These are phyloP conservation scores for Coecobrya sp. DNA, from an alignment of 2,888 invertebrate species.

Conservation along the genomic window DNA sequence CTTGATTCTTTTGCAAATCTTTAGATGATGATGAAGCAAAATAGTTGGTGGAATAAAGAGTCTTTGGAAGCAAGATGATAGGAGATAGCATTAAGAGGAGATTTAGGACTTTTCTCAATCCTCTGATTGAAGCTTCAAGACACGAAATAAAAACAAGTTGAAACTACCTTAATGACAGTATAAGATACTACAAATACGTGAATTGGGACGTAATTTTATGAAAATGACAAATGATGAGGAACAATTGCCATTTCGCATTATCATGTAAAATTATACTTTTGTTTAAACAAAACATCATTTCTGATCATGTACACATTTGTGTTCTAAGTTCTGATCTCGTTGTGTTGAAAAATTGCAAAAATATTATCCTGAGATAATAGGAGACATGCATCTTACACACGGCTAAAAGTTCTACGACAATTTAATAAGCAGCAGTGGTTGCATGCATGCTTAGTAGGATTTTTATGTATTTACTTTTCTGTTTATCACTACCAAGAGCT, in stretches of 20 bases:
- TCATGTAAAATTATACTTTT: background rate
- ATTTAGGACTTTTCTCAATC: too few relatives aligned
- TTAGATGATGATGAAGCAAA: background rate
- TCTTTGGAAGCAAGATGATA: too few relatives aligned
- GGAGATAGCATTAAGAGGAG: too few relatives aligned
- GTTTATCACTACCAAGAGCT: background rate
- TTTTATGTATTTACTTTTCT: background rate
- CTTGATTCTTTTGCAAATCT: background rate
- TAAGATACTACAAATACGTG: background rate
- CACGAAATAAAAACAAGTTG: background rate
- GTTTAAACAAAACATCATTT: background rate
- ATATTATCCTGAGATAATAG: background rate
- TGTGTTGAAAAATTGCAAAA: background rate
- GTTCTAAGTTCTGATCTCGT: too few relatives aligned
- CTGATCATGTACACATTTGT: too few relatives aligned
- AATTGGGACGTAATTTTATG: background rate
- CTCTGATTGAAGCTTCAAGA: too few relatives aligned
- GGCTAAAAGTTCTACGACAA: background rate
- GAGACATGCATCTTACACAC: too few relatives aligned
- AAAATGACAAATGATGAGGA: slow-evolving; percentile 37
- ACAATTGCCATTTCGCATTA: background rate
- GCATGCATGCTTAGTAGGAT: background rate
- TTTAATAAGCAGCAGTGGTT: background rate
- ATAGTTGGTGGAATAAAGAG: background rate
- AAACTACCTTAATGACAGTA: background rate